Evolutionary conservation across 2,888 invertebrate genomes (phyloP).

Genomic region (Pristionchus arcanus): DNA sequence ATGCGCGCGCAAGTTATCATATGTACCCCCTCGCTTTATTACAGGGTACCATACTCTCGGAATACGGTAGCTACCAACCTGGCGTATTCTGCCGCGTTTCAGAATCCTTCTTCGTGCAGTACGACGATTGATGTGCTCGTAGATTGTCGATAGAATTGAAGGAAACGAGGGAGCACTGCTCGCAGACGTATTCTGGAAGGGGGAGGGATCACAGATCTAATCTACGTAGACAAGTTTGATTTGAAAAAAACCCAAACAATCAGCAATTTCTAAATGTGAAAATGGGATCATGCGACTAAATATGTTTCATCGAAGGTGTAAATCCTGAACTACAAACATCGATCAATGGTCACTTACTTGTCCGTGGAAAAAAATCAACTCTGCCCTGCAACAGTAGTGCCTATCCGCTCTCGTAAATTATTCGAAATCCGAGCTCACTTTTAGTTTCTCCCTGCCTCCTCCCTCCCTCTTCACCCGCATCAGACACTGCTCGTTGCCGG

Average conservation of each 20-base stretch:
- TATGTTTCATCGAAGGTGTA: background rate
- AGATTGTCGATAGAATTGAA: slow-evolving; percentile 35
- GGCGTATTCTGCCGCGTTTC: background rate
- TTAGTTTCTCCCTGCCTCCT: background rate
- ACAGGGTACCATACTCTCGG: too few relatives aligned
- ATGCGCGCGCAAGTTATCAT: slow-evolving; percentile 9
- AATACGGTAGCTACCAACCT: too few relatives aligned
- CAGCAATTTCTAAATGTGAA: background rate
- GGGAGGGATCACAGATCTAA: background rate
- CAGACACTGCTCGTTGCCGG: background rate
- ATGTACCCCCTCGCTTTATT: too few relatives aligned
- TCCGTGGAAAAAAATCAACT: background rate
- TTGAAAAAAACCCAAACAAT: too few relatives aligned
- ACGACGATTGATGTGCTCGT: background rate
- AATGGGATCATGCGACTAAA: too few relatives aligned
- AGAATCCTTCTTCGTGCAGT: slow-evolving; percentile 27
- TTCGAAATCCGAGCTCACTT: too few relatives aligned
- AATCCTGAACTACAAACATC: background rate
- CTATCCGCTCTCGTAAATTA: too few relatives aligned
- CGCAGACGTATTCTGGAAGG: slow-evolving; percentile 30
- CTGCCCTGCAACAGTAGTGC: too few relatives aligned
- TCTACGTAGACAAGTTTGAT: too few relatives aligned
- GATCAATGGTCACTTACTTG: background rate
- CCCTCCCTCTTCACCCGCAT: background rate
- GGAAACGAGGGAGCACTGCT: slow-evolving; percentile 15